Conservation (phyloP, 1,140 invertebrate genomes). For the Dendroctonus ponderosae region DNA sequence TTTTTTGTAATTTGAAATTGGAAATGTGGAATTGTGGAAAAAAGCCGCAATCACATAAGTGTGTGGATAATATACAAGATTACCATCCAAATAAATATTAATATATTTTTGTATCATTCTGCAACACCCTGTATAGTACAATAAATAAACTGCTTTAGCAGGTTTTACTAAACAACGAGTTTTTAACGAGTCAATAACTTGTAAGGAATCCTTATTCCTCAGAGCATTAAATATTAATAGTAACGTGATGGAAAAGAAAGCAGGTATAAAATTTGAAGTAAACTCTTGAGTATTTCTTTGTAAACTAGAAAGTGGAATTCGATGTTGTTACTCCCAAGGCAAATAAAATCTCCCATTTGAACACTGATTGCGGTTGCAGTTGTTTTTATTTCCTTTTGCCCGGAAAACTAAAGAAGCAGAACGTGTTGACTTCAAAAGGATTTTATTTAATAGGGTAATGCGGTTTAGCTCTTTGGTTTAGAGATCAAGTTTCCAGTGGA, state of each 20-base stretch:
- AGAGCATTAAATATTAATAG: constrained; percentile 31
- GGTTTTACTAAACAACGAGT: no score
- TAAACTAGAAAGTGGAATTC: constrained; percentile 36
- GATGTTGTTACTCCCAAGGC: constrained; percentile 37
- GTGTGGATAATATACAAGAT: no score
- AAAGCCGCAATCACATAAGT: no score
- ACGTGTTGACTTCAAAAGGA: constrained; percentile 33
- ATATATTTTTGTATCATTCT: no score
- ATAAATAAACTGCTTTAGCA: no score
- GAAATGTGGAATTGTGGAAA: no score
- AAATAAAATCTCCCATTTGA: constrained; percentile 34
- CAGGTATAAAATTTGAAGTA: constrained; percentile 37
- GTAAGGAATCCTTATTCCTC: constrained; percentile 25
- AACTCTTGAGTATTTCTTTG: constrained; percentile 30
- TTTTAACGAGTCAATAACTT: no score
- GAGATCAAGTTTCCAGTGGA: no score
- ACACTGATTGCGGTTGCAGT: constrained; percentile 35
- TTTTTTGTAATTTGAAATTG: no score
- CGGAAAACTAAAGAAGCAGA: constrained; percentile 32
- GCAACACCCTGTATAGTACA: no score
- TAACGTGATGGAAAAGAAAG: constrained; percentile 34
- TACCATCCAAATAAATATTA: no score
- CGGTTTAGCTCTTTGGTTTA: constrained; percentile 12
- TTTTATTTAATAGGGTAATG: constrained; percentile 27
- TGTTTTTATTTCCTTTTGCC: constrained; percentile 30